phyloP scores from a whole-genome alignment of 1,140 invertebrate species.

The Paralvinella palmiformis region DNA sequence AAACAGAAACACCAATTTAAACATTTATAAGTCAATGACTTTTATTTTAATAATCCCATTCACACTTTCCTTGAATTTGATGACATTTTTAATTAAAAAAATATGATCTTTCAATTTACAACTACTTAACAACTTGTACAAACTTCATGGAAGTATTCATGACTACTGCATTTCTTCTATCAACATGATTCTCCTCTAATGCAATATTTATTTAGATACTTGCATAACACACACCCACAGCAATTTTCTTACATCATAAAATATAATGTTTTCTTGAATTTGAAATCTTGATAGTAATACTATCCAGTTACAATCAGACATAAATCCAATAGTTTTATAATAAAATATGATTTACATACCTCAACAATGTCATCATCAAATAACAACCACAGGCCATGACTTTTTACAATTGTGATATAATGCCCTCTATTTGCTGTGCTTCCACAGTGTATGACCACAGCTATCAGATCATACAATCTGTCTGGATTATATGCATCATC shows the following conservation, averaged over 20 bases:
- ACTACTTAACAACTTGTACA: no score
- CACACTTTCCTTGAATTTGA: no score
- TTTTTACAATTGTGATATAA: constrained; percentile 99
- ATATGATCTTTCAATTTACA: no score
- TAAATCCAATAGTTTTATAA: not conserved
- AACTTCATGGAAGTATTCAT: no score
- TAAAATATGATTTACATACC: constrained; percentile 61
- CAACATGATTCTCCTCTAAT: not conserved
- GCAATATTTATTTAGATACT: not conserved
- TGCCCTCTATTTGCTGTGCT: constrained; percentile 97
- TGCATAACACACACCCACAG: not conserved
- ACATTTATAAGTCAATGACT: no score
- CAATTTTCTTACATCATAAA: not conserved
- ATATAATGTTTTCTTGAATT: not conserved
- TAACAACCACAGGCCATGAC: constrained; percentile 96
- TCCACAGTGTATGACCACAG: constrained; percentile 98
- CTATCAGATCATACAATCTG: constrained; percentile 94
- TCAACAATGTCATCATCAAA: constrained; percentile 99
- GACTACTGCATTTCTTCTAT: not conserved
- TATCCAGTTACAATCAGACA: not conserved
- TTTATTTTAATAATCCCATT: no score
- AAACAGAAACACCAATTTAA: no score
- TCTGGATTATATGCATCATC: constrained; percentile 97
- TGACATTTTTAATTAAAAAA: no score
- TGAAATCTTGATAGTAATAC: not conserved